phyloP scores from a whole-genome alignment of 2,797 vertebrate species.

The Danio kyathit region DNA sequence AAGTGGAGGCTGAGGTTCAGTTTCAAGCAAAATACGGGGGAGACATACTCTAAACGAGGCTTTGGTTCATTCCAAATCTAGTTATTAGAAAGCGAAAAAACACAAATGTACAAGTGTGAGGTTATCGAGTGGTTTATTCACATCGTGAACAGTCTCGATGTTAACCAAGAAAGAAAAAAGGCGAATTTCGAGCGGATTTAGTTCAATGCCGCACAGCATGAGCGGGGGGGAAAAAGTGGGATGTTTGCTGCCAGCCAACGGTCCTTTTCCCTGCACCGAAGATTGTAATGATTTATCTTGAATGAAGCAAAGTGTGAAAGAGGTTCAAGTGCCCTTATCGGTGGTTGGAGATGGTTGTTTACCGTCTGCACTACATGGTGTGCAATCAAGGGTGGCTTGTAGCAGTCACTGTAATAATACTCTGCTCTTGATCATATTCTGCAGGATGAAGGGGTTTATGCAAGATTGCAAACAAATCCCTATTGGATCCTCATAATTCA shows the following conservation, averaged over 20 bases:
- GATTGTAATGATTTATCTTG: slow-evolving; percentile 47
- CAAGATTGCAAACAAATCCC: slow-evolving; percentile 52
- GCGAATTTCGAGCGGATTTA: background rate
- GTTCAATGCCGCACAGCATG: background rate
- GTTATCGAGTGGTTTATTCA: slow-evolving; percentile 18
- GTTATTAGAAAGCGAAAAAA: slow-evolving; percentile 28
- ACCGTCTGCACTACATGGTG: slow-evolving; percentile 40
- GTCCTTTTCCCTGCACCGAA: background rate
- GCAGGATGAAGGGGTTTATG: slow-evolving; percentile 41
- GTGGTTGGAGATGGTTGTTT: slow-evolving; percentile 40
- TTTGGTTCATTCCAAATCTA: slow-evolving; percentile 8
- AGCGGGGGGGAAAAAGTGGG: background rate
- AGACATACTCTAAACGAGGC: slow-evolving; percentile 16
- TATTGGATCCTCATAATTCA: slow-evolving; percentile 46
- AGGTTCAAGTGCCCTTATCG: slow-evolving; percentile 48
- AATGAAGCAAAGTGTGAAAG: slow-evolving; percentile 45
- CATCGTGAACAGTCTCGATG: background rate
- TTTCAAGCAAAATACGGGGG: slow-evolving; percentile 27
- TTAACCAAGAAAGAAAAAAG: background rate
- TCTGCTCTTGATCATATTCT: slow-evolving; percentile 45
- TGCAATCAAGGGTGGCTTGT: slow-evolving; percentile 46
- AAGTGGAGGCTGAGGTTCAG: slow-evolving; percentile 17
- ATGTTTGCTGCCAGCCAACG: background rate
- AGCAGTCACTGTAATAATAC: slow-evolving; percentile 49
- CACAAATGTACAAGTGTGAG: slow-evolving; percentile 17